These are phyloP conservation scores for Saturnia japonica DNA, from an alignment of 2,888 invertebrate species.

Conservation along the genomic window DNA sequence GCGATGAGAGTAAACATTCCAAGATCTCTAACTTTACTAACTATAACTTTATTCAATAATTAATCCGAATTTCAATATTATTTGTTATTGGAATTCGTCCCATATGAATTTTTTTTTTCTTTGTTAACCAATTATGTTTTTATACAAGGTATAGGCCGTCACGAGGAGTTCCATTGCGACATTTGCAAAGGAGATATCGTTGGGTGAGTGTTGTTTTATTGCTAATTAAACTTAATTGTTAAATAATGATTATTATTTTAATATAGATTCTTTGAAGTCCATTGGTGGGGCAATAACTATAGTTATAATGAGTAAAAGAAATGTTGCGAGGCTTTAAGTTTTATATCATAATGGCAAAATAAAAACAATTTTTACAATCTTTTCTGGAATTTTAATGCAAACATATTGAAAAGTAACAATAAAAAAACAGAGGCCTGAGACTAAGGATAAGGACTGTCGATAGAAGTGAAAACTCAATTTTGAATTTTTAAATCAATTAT, in stretches of 20 bases:
- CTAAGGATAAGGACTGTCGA: too few relatives aligned
- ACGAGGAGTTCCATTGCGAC: conserved; percentile 14
- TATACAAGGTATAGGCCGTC: neutral
- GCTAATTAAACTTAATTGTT: neutral
- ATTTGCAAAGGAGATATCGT: conserved; percentile 10
- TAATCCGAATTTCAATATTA: too few relatives aligned
- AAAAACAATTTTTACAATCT: too few relatives aligned
- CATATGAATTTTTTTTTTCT: neutral
- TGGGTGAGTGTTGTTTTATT: conserved; percentile 8
- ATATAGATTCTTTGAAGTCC: neutral
- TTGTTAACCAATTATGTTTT: neutral
- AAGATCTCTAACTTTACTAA: too few relatives aligned
- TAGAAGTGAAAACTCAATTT: too few relatives aligned
- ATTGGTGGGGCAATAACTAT: neutral
- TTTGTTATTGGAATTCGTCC: too few relatives aligned
- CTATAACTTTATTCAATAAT: too few relatives aligned
- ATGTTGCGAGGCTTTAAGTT: neutral
- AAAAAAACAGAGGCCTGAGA: too few relatives aligned
- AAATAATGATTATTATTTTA: neutral
- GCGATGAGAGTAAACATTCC: too few relatives aligned
- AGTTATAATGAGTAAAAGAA: neutral
- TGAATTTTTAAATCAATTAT: too few relatives aligned
- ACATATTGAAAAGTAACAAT: too few relatives aligned
- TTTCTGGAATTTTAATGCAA: too few relatives aligned
- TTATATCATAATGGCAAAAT: neutral